Base-by-base conservation (phyloP, 2,797 vertebrate species). In the Sardinella longiceps region DNA sequence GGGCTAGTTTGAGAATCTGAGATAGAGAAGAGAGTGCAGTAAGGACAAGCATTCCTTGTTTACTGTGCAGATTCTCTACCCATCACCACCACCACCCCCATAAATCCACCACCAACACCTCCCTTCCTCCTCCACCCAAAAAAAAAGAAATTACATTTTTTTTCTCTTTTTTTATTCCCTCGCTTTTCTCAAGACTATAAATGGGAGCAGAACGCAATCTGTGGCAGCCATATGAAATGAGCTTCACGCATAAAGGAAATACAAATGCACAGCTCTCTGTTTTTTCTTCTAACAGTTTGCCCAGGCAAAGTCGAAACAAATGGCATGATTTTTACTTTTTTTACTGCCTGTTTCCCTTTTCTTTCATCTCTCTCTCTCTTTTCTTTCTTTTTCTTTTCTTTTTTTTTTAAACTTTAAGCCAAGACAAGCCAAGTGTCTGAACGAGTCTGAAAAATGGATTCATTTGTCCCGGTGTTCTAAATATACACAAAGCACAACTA, bases 381-480 rank as follows among this genome's bases (percentile, higher is more conserved):
- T 7, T 33, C n/a, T n/a, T n/a, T n/a, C n/a, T 39, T 23, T 23
- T 77, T 74, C 33, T 23, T 74, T 74, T 18, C 14, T 37, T 66
- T 30, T 66, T 66, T 23, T 39, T 39, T 23, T n/a, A n/a, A 39
- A 33, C 37, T 5, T 37, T 18, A 7, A 77, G 70, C 18, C 1
- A 77, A 77, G 70, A 77, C 70, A 30, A 48, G 46, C 46, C 46
- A 48, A 48, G 56, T 25, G 56, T 25, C 56, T 60, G 3, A 25
- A n/a, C n/a, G 7, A n/a, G 56, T 15, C 37, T 20, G 5, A 7
- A 43, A 77, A 43, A 23, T 30, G 30, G 10, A 43, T 20, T 6
- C 37, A 77, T 77, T 43, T 77, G 70, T 77, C 70, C 37, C 37
- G 18, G 15, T 77, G 70, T 39, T 39, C 70, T 77, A 77, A 77